These are phyloP conservation scores for Pseudorasbora parva DNA, from an alignment of 2,113 vertebrate genomes.

Conservation along the genomic window DNA sequence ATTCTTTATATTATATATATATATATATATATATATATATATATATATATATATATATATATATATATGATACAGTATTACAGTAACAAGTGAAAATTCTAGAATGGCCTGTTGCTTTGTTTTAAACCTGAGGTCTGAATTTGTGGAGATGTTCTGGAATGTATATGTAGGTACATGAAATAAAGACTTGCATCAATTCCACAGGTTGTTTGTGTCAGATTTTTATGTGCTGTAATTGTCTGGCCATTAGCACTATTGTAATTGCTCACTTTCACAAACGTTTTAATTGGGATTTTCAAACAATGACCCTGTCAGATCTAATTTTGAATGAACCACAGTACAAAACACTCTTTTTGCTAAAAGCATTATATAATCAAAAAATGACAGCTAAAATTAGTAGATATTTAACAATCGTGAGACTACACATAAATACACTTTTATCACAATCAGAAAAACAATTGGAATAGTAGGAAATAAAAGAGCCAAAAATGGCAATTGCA, in stretches of 20 bases:
- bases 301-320: neutral
- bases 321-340: slow-evolving; percentile 15
- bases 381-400: neutral
- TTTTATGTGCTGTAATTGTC: neutral
- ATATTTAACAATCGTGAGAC: neutral
- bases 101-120: slow-evolving; percentile 66
- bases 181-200: slow-evolving; percentile 77
- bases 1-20: slow-evolving; percentile 26
- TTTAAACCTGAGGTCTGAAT: slow-evolving; percentile 68
- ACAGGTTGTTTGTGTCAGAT: slow-evolving; percentile 49
- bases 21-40: slow-evolving; percentile 54
- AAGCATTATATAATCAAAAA: slow-evolving; percentile 13
- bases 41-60: slow-evolving; percentile 30
- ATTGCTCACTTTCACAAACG: neutral
- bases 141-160: slow-evolving; percentile 70
- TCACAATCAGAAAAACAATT: neutral
- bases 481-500: neutral
- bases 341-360: slow-evolving; percentile 17
- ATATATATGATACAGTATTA: slow-evolving; percentile 46
- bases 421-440: slow-evolving; percentile 7
- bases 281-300: slow-evolving; percentile 13
- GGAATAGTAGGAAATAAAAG: neutral
- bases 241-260: neutral
- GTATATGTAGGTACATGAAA: slow-evolving; percentile 78
- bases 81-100: slow-evolving; percentile 53